Evolutionary conservation across 2,113 vertebrate species (phyloP), one percentile per base, ranked within the genome.

Genomic region (Carassius auratus): DNA sequence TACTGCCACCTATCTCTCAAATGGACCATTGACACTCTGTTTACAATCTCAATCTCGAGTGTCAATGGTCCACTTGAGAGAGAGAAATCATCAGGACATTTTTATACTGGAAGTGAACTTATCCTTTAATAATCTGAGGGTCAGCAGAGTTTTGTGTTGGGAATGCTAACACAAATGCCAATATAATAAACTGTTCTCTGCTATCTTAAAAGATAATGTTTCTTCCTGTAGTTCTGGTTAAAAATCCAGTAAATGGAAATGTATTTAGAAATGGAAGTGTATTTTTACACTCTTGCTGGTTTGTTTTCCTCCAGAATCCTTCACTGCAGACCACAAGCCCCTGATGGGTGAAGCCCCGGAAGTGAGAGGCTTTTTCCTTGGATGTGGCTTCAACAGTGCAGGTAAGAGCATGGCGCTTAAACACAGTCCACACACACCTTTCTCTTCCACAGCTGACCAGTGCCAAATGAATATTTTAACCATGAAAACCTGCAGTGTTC

Each of bases 301-400:
- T 81, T 50, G 8, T 68, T 10, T 33, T 6, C 26, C 13, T 59
- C 1, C 88, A 99, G 98, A 99, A 86, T 99, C 98, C 0, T 99
- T 99, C 90, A 99, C 98, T 0, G 97, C 98, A 0, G 98, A 99
- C 91, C 98, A 99, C 87, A 99, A 99, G 76, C 97, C 98, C 0
- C 94, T 99, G 83, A 96, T 99, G 96, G 98, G 98, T 9, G 98
- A 99, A 89, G 95, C 96, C 0, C 97, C 98, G 0, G 98, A 99
- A 33, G 95, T 99, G 73, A 91, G 98, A 48, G 98, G 98, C 0
- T 99, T 97, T 93, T 99, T 97, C 91, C 92, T 99, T 2, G 98
- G 97, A 86, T 99, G 98, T 0, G 98, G 98, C 84, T 99, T 99
- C 94, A 99, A 99, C 93, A 99, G 98, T 0, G 97, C 98, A 0